Conservation (phyloP, 2,797 vertebrate genomes). For the Scomberomorus guttatus region DNA sequence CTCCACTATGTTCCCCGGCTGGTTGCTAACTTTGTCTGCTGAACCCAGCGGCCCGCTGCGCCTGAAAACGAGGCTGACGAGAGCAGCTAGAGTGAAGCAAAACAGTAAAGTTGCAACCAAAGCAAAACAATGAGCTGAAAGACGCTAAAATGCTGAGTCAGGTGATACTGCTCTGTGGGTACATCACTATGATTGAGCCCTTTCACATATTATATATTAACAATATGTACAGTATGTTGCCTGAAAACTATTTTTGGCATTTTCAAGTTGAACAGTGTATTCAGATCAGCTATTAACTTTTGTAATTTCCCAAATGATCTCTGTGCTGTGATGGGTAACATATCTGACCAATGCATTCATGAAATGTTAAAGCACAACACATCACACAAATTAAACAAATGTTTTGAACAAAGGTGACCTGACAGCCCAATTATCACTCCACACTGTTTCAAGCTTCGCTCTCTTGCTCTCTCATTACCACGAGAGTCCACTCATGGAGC, state of each 20-base stretch:
- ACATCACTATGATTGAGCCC: neutral
- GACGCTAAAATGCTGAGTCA: too few species aligned
- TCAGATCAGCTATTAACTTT: slow-evolving; percentile 5
- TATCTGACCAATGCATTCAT: slow-evolving; percentile 4
- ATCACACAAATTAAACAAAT: slow-evolving; percentile 51
- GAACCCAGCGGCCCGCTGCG: too few species aligned
- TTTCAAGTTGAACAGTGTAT: neutral
- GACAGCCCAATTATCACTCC: slow-evolving; percentile 44
- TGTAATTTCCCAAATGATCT: slow-evolving; percentile 27
- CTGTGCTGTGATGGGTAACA: neutral
- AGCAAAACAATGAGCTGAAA: too few species aligned
- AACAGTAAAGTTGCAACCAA: too few species aligned
- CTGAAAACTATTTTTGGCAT: neutral
- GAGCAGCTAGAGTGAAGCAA: too few species aligned
- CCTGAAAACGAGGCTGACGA: too few species aligned
- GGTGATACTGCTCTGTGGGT: neutral
- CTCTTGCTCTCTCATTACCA: slow-evolving; percentile 40
- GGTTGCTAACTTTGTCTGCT: too few species aligned
- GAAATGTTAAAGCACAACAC: slow-evolving; percentile 23
- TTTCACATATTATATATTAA: neutral
- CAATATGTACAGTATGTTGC: too few species aligned
- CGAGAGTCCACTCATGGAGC: slow-evolving; percentile 58
- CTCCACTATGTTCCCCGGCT: too few species aligned
- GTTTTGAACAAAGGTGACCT: slow-evolving; percentile 56
- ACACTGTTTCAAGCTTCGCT: slow-evolving; percentile 36